Evolutionary conservation across 2,113 vertebrate genomes (phyloP).

Genomic region (Tonatia bakeri): DNA sequence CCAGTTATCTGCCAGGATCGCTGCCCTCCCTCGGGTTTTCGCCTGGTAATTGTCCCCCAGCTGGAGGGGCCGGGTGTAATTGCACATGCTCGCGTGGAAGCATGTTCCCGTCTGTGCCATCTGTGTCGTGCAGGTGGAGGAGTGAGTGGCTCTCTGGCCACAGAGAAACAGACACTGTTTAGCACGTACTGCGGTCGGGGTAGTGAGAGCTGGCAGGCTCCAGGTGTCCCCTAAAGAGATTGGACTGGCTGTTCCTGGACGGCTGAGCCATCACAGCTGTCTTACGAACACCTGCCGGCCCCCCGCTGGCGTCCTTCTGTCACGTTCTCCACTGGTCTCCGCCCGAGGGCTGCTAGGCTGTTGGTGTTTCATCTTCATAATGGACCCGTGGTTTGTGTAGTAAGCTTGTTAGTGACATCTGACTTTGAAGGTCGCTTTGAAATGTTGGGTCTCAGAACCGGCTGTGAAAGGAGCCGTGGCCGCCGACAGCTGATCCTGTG

Average conservation of each 20-base stretch:
- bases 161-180: background rate
- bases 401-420: background rate
- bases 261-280: background rate
- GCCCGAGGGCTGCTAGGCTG: background rate
- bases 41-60: background rate
- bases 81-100: background rate
- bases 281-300: background rate
- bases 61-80: conserved; percentile 14
- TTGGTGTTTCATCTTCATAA: background rate
- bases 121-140: background rate
- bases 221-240: conserved; percentile 12
- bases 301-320: background rate
- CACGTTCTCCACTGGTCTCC: background rate
- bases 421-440: background rate
- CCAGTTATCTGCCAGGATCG: background rate
- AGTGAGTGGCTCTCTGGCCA: background rate
- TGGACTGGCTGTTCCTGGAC: background rate
- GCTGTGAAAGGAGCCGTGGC: background rate
- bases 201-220: background rate
- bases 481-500: background rate
- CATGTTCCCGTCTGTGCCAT: conserved; percentile 37
- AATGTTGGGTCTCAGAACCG: background rate
- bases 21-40: background rate
- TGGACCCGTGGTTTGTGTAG: background rate
- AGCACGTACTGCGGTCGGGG: conserved; percentile 10